Evolutionary conservation across 1,140 invertebrate genomes (phyloP).

Genomic region (Caenorhabditis brenneri): DNA sequence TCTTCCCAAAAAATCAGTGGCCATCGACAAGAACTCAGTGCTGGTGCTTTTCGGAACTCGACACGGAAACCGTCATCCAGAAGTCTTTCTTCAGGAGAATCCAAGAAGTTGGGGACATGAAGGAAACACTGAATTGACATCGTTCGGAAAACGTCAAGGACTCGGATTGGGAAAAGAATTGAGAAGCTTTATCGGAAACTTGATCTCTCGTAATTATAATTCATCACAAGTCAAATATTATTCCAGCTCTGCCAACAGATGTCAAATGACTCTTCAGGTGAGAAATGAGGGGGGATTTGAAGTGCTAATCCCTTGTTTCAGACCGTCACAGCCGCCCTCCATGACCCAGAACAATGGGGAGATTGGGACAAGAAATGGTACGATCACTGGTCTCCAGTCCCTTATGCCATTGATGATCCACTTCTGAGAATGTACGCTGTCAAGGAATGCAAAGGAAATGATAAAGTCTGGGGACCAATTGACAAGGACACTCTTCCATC

Average conservation of each 20-base stretch:
- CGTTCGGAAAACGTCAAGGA: slow-evolving; percentile 57
- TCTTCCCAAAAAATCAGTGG: slow-evolving; percentile 33
- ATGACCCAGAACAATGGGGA: slow-evolving; percentile 43
- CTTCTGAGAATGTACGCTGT: slow-evolving; percentile 60
- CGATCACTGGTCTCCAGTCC: slow-evolving; percentile 59
- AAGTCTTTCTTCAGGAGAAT: slow-evolving; percentile 55
- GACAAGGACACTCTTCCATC: slow-evolving; percentile 53
- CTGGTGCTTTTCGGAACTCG: slow-evolving; percentile 49
- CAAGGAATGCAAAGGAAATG: slow-evolving; percentile 21
- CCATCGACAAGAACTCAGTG: slow-evolving; percentile 48
- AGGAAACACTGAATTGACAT: slow-evolving; percentile 56
- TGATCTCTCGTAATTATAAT: slow-evolving; percentile 54
- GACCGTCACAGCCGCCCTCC: slow-evolving; percentile 43
- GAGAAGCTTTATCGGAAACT: slow-evolving; percentile 49
- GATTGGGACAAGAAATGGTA: slow-evolving; percentile 43
- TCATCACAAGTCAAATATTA: slow-evolving; percentile 56
- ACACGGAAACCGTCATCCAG: slow-evolving; percentile 60
- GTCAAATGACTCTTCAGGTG: slow-evolving; percentile 63
- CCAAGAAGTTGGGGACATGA: slow-evolving; percentile 56
- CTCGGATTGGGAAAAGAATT: slow-evolving; percentile 57
- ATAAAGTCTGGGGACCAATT: slow-evolving; percentile 55
- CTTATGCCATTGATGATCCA: slow-evolving; percentile 60
- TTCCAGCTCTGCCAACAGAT: slow-evolving; percentile 55
- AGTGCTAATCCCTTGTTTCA: slow-evolving; percentile 5
- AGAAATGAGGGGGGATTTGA: not conserved